A percentile compares a stretch with the other conserved stretches of the same genome.
Conservation (phyloP, 2,797 vertebrate genomes). For the Cryptoblepharus egeriae region DNA sequence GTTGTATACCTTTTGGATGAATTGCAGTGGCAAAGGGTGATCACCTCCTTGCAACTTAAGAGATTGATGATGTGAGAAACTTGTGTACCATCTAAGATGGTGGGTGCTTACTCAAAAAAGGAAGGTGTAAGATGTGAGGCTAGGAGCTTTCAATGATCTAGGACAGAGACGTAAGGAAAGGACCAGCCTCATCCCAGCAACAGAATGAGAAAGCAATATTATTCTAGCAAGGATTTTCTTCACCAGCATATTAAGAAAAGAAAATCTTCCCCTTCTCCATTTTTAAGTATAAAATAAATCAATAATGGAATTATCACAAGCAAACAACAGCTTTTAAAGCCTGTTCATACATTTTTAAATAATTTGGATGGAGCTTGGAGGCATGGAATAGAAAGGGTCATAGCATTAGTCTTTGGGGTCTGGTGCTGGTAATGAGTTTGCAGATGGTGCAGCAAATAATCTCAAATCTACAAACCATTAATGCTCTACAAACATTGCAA, state of each 20-base stretch:
- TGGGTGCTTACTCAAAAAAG: no score
- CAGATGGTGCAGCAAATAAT: conserved; percentile 45
- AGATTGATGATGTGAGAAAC: no score
- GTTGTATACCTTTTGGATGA: no score
- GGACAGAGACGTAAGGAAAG: conserved; percentile 1
- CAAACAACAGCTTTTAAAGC: conserved; percentile 43
- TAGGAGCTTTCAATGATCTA: background rate
- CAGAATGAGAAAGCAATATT: background rate
- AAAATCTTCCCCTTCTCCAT: conserved; percentile 31
- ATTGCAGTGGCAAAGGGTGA: no score
- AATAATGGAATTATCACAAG: conserved; percentile 22
- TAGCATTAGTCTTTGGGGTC: conserved; percentile 9
- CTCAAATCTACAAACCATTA: background rate
- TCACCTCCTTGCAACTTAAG: no score
- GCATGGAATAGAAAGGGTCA: conserved; percentile 39
- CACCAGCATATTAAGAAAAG: conserved; percentile 14
- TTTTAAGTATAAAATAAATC: conserved; percentile 25
- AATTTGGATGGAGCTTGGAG: conserved; percentile 31
- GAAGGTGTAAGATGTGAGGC: background rate
- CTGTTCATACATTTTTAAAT: conserved; percentile 43
- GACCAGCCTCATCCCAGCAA: conserved; percentile 8
- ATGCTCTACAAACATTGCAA: background rate
- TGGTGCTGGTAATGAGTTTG: conserved; percentile 29
- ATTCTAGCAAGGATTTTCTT: conserved; percentile 40
- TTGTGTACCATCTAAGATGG: no score